Evolutionary conservation across 2,797 vertebrate genomes (phyloP).

Genomic region (Brachyrhaphis roseni): DNA sequence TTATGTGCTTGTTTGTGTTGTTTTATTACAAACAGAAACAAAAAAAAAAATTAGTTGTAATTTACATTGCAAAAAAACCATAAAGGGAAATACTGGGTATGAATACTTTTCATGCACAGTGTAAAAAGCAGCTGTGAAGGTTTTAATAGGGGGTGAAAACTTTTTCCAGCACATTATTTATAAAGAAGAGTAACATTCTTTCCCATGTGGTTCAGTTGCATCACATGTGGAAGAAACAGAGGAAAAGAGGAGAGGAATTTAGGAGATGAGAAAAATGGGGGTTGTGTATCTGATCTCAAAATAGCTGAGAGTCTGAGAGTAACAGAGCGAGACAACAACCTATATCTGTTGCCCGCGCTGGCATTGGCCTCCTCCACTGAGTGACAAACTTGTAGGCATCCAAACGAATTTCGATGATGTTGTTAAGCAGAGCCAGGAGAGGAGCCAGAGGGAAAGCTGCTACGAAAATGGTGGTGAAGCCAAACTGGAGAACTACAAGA

Average conservation of each 20-base stretch:
- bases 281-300: constrained; percentile 32
- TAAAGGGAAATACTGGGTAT: not conserved
- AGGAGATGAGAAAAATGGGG: not conserved
- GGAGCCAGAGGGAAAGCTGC: constrained; percentile 97
- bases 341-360: constrained; percentile 96
- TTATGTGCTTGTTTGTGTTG: not conserved
- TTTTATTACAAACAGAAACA: not conserved
- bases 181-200: not conserved
- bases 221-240: not conserved
- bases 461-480: constrained; percentile 98
- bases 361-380: constrained; percentile 97
- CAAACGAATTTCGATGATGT: constrained; percentile 97
- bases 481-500: constrained; percentile 93
- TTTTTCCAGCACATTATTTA: not conserved
- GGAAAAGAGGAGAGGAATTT: not conserved
- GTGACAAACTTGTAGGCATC: constrained; percentile 99
- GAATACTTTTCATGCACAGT: not conserved
- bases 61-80: not conserved
- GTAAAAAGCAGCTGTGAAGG: not conserved
- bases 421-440: constrained; percentile 96
- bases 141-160: not conserved
- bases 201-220: not conserved
- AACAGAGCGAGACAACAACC: constrained; percentile 77
- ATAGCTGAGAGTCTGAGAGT: constrained; percentile 14
- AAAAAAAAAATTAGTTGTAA: not conserved